A percentile compares a stretch with the other conserved stretches of the same genome.
Conservation (phyloP, 2,113 vertebrate species). For the Sorex araneus region DNA sequence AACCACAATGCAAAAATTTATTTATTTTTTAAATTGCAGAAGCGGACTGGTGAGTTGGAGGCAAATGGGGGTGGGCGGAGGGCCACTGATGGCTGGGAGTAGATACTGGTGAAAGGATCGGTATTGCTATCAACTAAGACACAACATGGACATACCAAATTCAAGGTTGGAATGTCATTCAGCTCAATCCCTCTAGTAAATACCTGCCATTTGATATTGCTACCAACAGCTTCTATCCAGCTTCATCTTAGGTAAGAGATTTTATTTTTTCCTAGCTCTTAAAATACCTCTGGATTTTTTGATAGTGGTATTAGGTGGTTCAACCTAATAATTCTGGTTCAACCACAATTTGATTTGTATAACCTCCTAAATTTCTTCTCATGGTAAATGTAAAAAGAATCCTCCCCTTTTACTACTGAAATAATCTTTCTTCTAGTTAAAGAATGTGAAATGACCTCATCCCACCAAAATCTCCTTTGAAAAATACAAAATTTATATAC, state of each 20-base stretch:
- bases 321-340: neutral
- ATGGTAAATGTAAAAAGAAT: slow-evolving; percentile 3
- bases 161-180: neutral
- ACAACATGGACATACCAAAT: neutral
- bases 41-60: too few relatives aligned
- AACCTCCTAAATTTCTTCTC: slow-evolving; percentile 8
- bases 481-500: slow-evolving; percentile 25
- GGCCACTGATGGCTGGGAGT: too few relatives aligned
- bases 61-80: too few relatives aligned
- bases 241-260: neutral
- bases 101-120: too few relatives aligned
- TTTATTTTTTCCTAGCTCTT: neutral
- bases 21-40: too few relatives aligned
- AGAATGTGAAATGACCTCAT: slow-evolving; percentile 4
- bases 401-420: slow-evolving; percentile 5
- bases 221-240: neutral
- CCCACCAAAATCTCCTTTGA: neutral
- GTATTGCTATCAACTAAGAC: neutral
- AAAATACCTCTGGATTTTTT: slow-evolving; percentile 11
- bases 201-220: neutral
- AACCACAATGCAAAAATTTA: too few relatives aligned
- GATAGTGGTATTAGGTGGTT: neutral
- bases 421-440: neutral
- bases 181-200: slow-evolving; percentile 12
- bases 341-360: neutral